Evolutionary conservation across 2,797 vertebrate genomes (phyloP).

Genomic region (Coregonus suidteri): DNA sequence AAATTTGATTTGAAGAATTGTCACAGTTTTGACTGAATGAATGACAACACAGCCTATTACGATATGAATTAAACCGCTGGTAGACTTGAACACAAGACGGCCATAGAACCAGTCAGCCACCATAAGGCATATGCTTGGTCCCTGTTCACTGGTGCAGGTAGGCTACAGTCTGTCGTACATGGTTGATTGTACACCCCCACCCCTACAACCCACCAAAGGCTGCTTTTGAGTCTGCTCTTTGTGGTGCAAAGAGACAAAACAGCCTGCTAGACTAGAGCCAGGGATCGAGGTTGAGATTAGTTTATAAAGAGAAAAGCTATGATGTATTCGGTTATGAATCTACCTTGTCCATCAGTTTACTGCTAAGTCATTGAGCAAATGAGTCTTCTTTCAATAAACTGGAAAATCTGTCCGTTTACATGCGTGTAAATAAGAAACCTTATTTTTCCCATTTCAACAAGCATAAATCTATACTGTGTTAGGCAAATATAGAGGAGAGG

Average conservation of each 20-base stretch:
- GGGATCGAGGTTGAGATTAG: slow-evolving; percentile 1
- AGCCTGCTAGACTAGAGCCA: neutral
- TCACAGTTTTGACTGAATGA: neutral
- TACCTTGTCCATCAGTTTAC: no score
- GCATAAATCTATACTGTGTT: neutral
- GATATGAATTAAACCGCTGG: neutral
- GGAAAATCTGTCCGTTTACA: neutral
- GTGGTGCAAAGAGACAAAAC: neutral
- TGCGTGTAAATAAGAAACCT: neutral
- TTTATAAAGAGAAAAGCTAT: neutral
- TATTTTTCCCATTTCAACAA: neutral
- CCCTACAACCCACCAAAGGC: neutral
- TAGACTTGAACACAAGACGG: neutral
- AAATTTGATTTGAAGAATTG: no score
- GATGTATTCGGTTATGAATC: no score
- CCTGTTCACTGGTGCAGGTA: slow-evolving; percentile 19
- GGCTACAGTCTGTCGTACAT: slow-evolving; percentile 11
- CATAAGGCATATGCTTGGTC: neutral
- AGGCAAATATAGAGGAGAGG: neutral
- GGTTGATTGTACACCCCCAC: slow-evolving; percentile 4
- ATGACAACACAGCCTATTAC: neutral
- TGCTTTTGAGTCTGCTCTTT: slow-evolving; percentile 16
- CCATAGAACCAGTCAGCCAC: neutral
- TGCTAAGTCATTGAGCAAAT: neutral
- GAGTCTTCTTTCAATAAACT: neutral